phyloP scores from a whole-genome alignment of 2,888 invertebrate genomes.

The Poecilus cupreus region DNA sequence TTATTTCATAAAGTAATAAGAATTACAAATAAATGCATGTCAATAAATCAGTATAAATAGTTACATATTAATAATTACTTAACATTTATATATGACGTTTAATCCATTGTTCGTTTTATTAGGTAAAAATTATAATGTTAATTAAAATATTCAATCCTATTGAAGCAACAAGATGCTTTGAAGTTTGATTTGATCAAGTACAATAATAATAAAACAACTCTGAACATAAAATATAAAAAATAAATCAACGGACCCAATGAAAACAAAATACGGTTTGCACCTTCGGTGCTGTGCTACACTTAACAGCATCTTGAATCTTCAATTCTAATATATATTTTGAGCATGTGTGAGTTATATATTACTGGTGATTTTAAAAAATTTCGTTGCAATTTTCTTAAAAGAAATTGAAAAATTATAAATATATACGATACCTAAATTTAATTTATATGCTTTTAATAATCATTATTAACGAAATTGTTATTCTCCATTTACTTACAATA shows the following conservation, averaged over 20 bases:
- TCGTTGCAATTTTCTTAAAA: conserved; percentile 50
- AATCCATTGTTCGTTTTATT: conserved; percentile 55
- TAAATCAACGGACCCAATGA: conserved; percentile 25
- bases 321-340: conserved; percentile 51
- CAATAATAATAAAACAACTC: conserved; percentile 16
- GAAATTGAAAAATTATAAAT: conserved; percentile 38
- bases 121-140: conserved; percentile 54
- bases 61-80: conserved; percentile 57
- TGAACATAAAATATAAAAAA: conserved; percentile 45
- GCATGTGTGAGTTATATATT: conserved; percentile 57
- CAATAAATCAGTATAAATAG: conserved; percentile 59
- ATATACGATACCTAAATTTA: conserved; percentile 45
- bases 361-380: conserved; percentile 56
- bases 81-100: conserved; percentile 53
- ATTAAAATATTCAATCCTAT: conserved; percentile 46
- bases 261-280: conserved; percentile 1
- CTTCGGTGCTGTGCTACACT: conserved; percentile 24
- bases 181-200: conserved; percentile 25
- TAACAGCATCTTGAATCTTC: conserved; percentile 51
- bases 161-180: conserved; percentile 50
- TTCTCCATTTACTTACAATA: conserved; percentile 9
- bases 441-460: conserved; percentile 44
- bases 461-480: conserved; percentile 24
- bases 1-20: conserved; percentile 59
- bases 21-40: conserved; percentile 60